These are phyloP conservation scores for Rhogogaster chlorosoma DNA, from an alignment of 2,888 invertebrate genomes.

Conservation along the genomic window DNA sequence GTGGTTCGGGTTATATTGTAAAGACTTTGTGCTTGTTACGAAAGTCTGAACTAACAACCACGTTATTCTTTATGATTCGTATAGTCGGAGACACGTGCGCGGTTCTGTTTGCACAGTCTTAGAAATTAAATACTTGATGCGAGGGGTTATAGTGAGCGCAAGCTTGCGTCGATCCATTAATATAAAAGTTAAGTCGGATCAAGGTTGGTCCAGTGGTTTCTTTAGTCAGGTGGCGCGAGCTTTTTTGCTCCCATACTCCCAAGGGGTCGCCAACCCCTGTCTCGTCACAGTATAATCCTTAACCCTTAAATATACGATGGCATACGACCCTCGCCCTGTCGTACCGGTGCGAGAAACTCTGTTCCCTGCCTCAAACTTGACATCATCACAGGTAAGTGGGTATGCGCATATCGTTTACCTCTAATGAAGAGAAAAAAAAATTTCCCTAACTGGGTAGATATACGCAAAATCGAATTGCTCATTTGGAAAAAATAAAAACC, in stretches of 20 bases:
- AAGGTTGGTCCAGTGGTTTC: constrained; percentile 44
- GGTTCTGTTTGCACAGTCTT: constrained; percentile 23
- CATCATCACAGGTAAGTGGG: background rate
- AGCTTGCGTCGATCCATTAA: constrained; percentile 35
- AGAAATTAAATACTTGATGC: constrained; percentile 36
- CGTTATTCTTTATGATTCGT: background rate
- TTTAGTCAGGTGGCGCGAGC: constrained; percentile 41
- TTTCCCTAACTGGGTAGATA: no score
- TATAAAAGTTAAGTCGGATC: constrained; percentile 49
- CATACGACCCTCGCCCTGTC: constrained; percentile 9
- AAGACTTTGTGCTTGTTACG: background rate
- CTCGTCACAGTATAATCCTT: constrained; percentile 42
- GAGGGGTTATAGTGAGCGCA: constrained; percentile 13
- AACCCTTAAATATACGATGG: constrained; percentile 45
- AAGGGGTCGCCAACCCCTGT: constrained; percentile 35
- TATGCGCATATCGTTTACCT: background rate
- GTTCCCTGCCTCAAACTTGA: background rate
- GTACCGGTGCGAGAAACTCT: background rate
- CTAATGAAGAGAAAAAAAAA: background rate
- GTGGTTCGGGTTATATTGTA: no score
- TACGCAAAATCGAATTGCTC: no score
- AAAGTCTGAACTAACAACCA: background rate
- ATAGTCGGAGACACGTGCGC: background rate
- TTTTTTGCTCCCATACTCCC: constrained; percentile 9
- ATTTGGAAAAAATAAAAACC: no score